A percentile compares a stretch with the other conserved stretches of the same genome.
phyloP scores from a whole-genome alignment of 2,888 invertebrate species.

The Amblyjoppa fuscipennis region DNA sequence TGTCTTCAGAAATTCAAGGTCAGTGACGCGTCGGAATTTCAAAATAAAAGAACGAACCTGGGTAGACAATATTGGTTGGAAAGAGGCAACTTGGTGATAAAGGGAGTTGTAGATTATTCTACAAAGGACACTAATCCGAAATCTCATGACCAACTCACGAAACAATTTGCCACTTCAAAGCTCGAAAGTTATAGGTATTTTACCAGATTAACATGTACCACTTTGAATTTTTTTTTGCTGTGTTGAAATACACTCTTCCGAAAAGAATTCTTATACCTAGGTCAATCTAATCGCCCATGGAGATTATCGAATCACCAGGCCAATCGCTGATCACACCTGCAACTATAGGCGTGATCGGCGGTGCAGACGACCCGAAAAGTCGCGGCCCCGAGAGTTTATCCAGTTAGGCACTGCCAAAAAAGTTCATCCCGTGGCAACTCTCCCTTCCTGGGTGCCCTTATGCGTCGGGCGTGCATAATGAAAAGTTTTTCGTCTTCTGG shows the following conservation, averaged over 20 bases:
- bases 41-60: conserved; percentile 90
- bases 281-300: no score
- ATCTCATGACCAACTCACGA: conserved; percentile 88
- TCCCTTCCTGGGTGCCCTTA: no score
- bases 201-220: not conserved
- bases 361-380: no score
- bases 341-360: no score
- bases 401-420: no score
- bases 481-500: no score
- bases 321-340: no score
- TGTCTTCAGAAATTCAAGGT: conserved; percentile 85
- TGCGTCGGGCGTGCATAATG: no score
- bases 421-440: no score
- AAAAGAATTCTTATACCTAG: not conserved
- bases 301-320: no score
- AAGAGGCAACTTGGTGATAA: conserved; percentile 91
- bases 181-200: conserved; percentile 88
- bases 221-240: not conserved
- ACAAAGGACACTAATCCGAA: conserved; percentile 86
- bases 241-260: conserved; percentile 42
- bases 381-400: no score
- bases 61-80: conserved; percentile 92
- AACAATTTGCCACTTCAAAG: conserved; percentile 90
- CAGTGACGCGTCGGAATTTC: conserved; percentile 85
- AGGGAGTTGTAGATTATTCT: conserved; percentile 91